A percentile compares a stretch with the other conserved stretches of the same genome.
Conservation (phyloP, 2,888 invertebrate species). For the Cyaniris semiargus region DNA sequence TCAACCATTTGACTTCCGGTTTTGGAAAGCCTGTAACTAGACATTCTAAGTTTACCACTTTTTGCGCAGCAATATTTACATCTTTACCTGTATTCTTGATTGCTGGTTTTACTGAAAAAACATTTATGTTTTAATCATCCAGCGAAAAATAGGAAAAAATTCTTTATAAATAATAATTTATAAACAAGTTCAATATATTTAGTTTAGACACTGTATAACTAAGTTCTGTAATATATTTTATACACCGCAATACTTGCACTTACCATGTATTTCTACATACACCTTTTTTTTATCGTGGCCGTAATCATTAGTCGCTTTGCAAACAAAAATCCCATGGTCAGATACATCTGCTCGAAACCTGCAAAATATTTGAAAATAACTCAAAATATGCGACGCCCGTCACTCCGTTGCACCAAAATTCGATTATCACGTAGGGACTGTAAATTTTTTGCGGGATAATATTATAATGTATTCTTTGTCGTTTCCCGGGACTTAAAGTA, state of each 20-base stretch:
- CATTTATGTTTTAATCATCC: no score
- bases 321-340: not conserved
- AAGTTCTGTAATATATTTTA: no score
- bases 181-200: no score
- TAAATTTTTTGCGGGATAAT: no score
- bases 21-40: not conserved
- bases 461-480: no score
- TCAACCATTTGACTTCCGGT: not conserved
- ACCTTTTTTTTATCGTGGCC: not conserved
- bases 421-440: no score
- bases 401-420: no score
- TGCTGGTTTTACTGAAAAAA: not conserved
- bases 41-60: not conserved
- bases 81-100: not conserved
- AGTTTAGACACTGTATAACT: no score
- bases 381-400: not conserved
- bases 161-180: no score
- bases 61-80: not conserved
- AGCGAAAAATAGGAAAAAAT: no score
- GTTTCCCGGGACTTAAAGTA: no score
- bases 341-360: not conserved
- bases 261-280: not conserved
- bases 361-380: not conserved
- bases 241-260: not conserved
- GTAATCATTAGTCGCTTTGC: not conserved